A percentile compares a stretch with the other conserved stretches of the same genome.
Conservation (phyloP, 1,140 invertebrate genomes). For the Triops longicaudatus region DNA sequence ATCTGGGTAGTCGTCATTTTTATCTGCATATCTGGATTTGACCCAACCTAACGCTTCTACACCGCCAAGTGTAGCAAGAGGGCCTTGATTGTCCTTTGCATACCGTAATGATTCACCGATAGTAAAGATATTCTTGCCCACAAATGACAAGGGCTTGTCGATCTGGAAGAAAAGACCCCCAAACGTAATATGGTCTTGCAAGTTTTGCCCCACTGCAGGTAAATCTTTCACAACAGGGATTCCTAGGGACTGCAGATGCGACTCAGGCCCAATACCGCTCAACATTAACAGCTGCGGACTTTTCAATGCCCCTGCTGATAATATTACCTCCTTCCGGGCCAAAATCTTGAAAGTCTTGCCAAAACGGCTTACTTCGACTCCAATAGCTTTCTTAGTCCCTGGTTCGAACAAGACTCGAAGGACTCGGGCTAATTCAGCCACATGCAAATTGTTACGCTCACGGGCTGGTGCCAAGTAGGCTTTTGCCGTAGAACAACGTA, state of each 20-base stretch:
- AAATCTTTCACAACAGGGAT: conserved; percentile 31
- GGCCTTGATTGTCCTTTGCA: conserved; percentile 54
- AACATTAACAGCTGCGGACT: conserved; percentile 60
- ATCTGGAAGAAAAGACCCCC: conserved; percentile 39
- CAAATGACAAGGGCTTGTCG: conserved; percentile 34
- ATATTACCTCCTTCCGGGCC: conserved; percentile 63
- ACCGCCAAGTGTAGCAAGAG: conserved; percentile 69
- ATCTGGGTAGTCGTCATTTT: conserved; percentile 46
- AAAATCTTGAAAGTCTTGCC: conserved; percentile 37
- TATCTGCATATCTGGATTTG: conserved; percentile 74
- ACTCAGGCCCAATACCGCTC: conserved; percentile 59
- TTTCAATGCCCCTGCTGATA: conserved; percentile 64
- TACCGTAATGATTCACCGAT: conserved; percentile 58
- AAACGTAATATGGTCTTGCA: conserved; percentile 59
- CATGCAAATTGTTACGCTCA: conserved; percentile 59
- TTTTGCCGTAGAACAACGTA: conserved; percentile 66
- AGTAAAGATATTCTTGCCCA: conserved; percentile 28
- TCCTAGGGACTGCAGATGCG: conserved; percentile 48
- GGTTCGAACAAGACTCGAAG: conserved; percentile 72
- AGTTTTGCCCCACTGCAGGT: conserved; percentile 61
- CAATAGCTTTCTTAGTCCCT: conserved; percentile 56
- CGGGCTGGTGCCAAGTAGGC: conserved; percentile 68
- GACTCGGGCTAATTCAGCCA: conserved; percentile 65
- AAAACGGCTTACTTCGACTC: conserved; percentile 64
- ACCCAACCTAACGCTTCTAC: conserved; percentile 77